These are phyloP conservation scores for Encarsia formosa DNA, from an alignment of 2,888 invertebrate species.

Conservation along the genomic window DNA sequence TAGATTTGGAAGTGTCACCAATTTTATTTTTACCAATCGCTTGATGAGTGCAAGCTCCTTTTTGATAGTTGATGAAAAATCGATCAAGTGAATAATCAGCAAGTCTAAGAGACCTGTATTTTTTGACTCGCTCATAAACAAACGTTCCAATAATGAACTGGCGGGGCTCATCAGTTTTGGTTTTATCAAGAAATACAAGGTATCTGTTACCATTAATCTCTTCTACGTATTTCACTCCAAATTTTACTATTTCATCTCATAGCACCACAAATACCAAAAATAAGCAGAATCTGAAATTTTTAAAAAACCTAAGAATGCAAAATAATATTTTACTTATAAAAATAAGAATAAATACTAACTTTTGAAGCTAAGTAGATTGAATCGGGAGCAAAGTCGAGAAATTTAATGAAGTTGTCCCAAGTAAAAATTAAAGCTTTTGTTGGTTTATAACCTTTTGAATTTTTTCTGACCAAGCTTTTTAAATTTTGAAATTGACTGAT, in stretches of 20 bases:
- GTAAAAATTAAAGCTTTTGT: no score
- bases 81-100: not conserved
- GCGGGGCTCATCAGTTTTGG: not conserved
- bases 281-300: not conserved
- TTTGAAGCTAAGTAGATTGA: no score
- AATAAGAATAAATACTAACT: no score
- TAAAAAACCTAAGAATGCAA: no score
- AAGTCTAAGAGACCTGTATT: not conserved
- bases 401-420: no score
- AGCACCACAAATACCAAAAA: not conserved
- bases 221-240: no score
- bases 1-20: constrained; percentile 19
- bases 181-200: not conserved
- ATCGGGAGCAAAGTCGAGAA: no score
- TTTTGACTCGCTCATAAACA: not conserved
- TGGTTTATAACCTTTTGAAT: no score
- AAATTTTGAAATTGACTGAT: no score
- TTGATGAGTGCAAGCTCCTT: not conserved
- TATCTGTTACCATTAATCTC: not conserved
- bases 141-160: not conserved
- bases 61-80: not conserved
- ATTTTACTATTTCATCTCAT: not conserved
- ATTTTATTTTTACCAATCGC: constrained; percentile 26
- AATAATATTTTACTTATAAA: no score
- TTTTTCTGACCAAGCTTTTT: no score